A percentile compares a stretch with the other conserved stretches of the same genome.
Conservation (phyloP, 1,140 invertebrate species). For the Cydia fagiglandana region DNA sequence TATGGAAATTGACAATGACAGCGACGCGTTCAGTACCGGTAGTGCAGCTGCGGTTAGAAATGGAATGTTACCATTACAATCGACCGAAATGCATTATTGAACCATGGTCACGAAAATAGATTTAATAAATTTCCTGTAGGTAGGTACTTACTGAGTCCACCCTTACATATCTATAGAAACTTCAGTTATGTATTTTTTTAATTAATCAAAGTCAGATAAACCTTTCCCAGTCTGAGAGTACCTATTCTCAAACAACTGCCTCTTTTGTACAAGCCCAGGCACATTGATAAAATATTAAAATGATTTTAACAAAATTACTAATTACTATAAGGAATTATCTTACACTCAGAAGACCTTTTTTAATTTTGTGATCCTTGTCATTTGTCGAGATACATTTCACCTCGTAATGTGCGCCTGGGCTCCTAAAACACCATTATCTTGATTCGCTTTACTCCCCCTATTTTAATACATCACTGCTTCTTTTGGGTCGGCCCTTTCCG, state of each 20-base stretch:
- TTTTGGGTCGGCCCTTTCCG: slow-evolving; percentile 16
- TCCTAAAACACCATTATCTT: slow-evolving; percentile 26
- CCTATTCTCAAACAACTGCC: background rate
- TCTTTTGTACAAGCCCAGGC: background rate
- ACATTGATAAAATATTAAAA: background rate
- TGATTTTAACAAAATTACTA: background rate
- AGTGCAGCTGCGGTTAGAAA: no score
- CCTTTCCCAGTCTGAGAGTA: no score
- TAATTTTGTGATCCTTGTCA: slow-evolving; percentile 1
- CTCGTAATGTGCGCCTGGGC: background rate
- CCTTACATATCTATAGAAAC: no score
- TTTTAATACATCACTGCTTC: slow-evolving; percentile 27
- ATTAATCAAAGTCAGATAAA: no score
- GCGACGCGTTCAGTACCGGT: no score
- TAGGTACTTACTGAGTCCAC: no score
- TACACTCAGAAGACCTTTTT: background rate
- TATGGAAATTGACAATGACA: no score
- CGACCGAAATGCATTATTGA: no score
- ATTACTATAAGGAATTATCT: background rate
- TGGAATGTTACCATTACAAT: no score
- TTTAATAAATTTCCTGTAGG: no score
- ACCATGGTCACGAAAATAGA: no score
- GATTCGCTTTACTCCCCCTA: slow-evolving; percentile 28
- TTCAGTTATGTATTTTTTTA: no score
- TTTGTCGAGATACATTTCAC: slow-evolving; percentile 22